phyloP scores from a whole-genome alignment of 2,888 invertebrate genomes.

The Ceraclea dissimilis region DNA sequence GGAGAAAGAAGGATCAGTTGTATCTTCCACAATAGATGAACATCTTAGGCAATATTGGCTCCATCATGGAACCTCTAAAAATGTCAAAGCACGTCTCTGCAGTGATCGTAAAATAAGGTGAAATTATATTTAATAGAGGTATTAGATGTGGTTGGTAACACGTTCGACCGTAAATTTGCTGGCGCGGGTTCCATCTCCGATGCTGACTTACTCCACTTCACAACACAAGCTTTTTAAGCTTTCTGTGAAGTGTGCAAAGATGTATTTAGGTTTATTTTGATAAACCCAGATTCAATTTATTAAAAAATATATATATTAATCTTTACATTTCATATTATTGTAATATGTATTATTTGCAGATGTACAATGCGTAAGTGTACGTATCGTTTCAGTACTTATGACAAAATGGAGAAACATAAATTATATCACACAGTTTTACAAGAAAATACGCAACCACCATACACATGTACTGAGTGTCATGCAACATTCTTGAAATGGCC shows the following conservation, averaged over 20 bases:
- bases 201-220: no score
- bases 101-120: constrained; percentile 21
- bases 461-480: constrained; percentile 36
- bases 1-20: neutral
- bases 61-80: constrained; percentile 18
- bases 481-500: constrained; percentile 54
- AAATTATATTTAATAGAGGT: no score
- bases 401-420: constrained; percentile 41
- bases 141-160: no score
- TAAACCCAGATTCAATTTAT: no score
- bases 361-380: constrained; percentile 48
- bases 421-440: constrained; percentile 39
- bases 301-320: no score
- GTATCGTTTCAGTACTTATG: constrained; percentile 44
- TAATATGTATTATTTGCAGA: constrained; percentile 31
- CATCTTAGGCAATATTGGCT: constrained; percentile 17
- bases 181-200: no score
- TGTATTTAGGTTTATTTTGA: no score
- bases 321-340: no score
- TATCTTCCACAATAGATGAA: neutral
- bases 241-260: no score
- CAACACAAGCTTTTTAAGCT: no score
- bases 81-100: constrained; percentile 25
- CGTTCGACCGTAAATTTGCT: no score
- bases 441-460: constrained; percentile 2